Evolutionary conservation across 2,113 vertebrate genomes (phyloP), one percentile per base, ranked within the genome.

Genomic region (Syngnathoides biaculeatus): DNA sequence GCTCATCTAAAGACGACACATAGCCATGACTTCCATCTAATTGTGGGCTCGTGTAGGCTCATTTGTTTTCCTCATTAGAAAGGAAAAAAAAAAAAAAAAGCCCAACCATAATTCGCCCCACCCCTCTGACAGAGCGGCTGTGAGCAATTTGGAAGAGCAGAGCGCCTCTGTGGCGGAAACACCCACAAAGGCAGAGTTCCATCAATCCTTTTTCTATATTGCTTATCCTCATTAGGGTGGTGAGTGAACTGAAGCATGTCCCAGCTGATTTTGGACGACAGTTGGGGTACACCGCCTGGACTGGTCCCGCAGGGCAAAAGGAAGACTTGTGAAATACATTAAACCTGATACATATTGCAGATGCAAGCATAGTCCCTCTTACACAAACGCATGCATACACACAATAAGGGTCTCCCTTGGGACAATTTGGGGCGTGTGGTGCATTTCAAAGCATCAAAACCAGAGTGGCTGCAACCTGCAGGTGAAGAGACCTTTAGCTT

Each of bases 1-100:
- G 90, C 92, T 94, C 93, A 91, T 93, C 94, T 94, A 93, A 92
- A 92, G 89, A 84, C 91, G 84, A 92, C 95, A 93, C 91, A 90
- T 92, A 92, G 91, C 88, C 87, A 89, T 90, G 87, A 87, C 91
- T 93, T 92, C 89, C 88, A 87, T 84, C 93, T 94, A 94, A 94
- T 94, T 93, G 91, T 90, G 82, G 79, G 81, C 87, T 85, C 89
- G 88, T 92, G 86, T 79, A 84, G 89, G 86, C 91, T 95, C 93
- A 94, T 94, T 93, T 93, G 89, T 91, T 94, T 91, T 90, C 73
- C 75, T 93, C 90, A 75, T 95, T 94, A 94, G 92, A 87, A 91
- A 94, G 86, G 91, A 94, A 93, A 22, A 10, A 12, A 4, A 17
- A 7, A 22, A 40, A 22, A 22, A 40, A 15, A 62, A 43, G 43